phyloP scores from a whole-genome alignment of 2,113 vertebrate species.

The Psittacara wagleri region DNA sequence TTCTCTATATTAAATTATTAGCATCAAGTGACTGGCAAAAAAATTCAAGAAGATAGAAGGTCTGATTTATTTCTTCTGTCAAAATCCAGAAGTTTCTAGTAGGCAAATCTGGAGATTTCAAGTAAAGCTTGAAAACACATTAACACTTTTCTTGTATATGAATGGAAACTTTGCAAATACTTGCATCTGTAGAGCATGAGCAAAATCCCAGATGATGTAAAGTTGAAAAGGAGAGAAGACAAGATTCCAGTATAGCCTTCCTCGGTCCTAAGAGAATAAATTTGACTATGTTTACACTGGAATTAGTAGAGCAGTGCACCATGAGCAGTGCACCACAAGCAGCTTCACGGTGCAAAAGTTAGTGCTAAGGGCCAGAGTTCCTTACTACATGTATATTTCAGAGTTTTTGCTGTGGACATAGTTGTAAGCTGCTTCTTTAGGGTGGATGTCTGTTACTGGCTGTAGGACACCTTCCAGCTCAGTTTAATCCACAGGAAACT shows the following conservation, averaged over 20 bases:
- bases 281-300: background rate
- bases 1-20: background rate
- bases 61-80: background rate
- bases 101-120: background rate
- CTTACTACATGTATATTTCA: accelerated
- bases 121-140: background rate
- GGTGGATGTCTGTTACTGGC: background rate
- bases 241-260: background rate
- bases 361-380: background rate
- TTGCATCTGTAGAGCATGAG: background rate
- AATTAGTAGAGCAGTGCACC: background rate
- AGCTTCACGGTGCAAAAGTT: background rate
- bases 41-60: background rate
- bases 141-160: background rate
- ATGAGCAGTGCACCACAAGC: background rate
- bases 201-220: background rate
- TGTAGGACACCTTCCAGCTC: background rate
- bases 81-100: background rate
- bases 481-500: background rate
- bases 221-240: background rate
- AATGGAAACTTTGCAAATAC: background rate
- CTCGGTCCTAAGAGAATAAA: background rate
- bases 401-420: background rate
- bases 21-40: background rate
- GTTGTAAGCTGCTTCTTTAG: background rate